Conservation (phyloP, 2,797 vertebrate species). For the Galagoides demidoff region DNA sequence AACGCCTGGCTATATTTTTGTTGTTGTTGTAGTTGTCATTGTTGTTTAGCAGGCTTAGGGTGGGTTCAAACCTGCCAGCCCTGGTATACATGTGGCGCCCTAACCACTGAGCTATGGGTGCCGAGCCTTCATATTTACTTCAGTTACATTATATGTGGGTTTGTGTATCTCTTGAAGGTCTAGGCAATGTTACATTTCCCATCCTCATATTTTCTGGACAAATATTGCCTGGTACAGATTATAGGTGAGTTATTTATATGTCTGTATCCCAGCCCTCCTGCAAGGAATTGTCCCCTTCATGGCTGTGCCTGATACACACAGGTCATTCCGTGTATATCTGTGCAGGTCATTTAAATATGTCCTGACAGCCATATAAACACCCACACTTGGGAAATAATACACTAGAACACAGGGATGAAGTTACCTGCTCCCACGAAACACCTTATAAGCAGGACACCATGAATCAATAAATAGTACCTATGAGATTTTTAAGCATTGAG, state of each 20-base stretch:
- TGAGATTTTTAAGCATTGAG: not conserved
- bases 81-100: too few species aligned
- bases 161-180: not conserved
- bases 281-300: not conserved
- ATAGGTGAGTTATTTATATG: not conserved
- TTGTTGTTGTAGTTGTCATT: too few species aligned
- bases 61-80: too few species aligned
- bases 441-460: not conserved
- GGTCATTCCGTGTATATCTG: not conserved
- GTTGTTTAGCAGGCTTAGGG: too few species aligned
- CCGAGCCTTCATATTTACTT: not conserved
- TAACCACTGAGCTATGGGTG: too few species aligned
- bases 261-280: not conserved
- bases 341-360: not conserved
- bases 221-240: not conserved
- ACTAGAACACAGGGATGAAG: not conserved
- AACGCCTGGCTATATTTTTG: too few species aligned
- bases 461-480: too few species aligned
- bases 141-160: not conserved
- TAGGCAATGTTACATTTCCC: not conserved
- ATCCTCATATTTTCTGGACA: not conserved
- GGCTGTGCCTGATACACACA: not conserved
- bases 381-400: not conserved
- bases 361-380: not conserved
- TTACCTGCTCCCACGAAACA: not conserved